phyloP scores from a whole-genome alignment of 1,140 invertebrate genomes.

The Apis mellifera region DNA sequence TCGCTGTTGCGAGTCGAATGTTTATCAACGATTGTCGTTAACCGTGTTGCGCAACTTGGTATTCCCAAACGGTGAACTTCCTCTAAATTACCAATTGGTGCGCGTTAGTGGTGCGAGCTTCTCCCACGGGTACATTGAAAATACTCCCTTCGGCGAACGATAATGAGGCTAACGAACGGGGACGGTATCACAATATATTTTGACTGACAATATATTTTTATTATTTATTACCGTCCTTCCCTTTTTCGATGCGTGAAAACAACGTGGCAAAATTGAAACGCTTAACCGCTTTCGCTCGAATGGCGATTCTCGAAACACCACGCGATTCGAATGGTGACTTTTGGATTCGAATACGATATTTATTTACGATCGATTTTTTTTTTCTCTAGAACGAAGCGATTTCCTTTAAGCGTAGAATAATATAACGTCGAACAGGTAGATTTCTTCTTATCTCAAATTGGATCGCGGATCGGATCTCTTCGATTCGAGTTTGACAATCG shows the following conservation, averaged over 20 bases:
- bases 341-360: too few relatives aligned
- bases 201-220: not conserved
- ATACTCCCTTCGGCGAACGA: slow-evolving; percentile 1
- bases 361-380: too few relatives aligned
- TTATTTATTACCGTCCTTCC: not conserved
- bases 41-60: slow-evolving; percentile 22
- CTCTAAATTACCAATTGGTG: slow-evolving; percentile 57
- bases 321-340: too few relatives aligned
- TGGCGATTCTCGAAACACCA: too few relatives aligned
- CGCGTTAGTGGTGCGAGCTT: slow-evolving; percentile 40
- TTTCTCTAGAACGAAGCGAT: too few relatives aligned
- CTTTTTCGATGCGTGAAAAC: not conserved
- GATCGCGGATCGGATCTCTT: too few relatives aligned
- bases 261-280: too few relatives aligned
- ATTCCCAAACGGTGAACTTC: slow-evolving; percentile 43
- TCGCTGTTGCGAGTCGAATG: slow-evolving; percentile 15
- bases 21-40: slow-evolving; percentile 41
- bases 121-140: slow-evolving; percentile 38
- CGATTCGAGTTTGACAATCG: too few relatives aligned
- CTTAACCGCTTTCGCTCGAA: too few relatives aligned
- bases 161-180: not conserved
- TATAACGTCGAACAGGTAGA: too few relatives aligned
- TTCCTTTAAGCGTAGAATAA: too few relatives aligned
- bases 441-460: too few relatives aligned
- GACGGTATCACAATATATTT: not conserved